Base-by-base conservation (phyloP, 2,797 vertebrate species). In the Tapera naevia region DNA sequence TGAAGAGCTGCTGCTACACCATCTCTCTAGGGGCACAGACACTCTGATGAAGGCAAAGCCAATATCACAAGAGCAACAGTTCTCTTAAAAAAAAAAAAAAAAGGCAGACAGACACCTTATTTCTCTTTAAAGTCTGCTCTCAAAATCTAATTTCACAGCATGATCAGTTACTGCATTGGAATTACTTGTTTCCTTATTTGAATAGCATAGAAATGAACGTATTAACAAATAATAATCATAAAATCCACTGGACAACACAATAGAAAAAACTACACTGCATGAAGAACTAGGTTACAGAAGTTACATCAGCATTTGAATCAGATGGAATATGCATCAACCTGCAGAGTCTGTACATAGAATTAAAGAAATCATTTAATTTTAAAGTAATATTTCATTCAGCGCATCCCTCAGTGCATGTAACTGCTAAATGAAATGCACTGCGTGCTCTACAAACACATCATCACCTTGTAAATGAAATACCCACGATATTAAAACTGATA, bases 381-480 rank as follows among this genome's bases (percentile, higher is more conserved):
- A 94, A 95, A 96, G 80, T 89, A 94, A 87, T 95, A 95, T 96
- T 95, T 96, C 95, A 97, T 97, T 97, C 96, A 97, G 27, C 82
- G 92, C 83, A 96, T 96, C 94, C 93, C 97, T 95, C 84, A 96
- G 94, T 81, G 93, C 95, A 92, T 96, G 96, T 96, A 97, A 95
- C 87, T 50, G 91, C 97, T 96, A 96, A 97, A 97, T 95, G 96
- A 97, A 96, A 97, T 85, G 90, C 91, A 71, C 56, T 61, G 92
- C 91, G 62, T 94, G 91, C 91, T 94, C 94, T 93, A 86, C 90
- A 96, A 97, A 97, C 95, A 97, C 96, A 96, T 95, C 95, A 96
- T 78, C 94, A 86, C 93, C 95, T 97, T 96, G 94, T 97, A 96
- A 96, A 96, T 93, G 67, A 91, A 97, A 97, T 96, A 94, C 95